These are phyloP conservation scores for Agrotis exclamationis DNA, from an alignment of 2,888 invertebrate genomes.

Conservation along the genomic window DNA sequence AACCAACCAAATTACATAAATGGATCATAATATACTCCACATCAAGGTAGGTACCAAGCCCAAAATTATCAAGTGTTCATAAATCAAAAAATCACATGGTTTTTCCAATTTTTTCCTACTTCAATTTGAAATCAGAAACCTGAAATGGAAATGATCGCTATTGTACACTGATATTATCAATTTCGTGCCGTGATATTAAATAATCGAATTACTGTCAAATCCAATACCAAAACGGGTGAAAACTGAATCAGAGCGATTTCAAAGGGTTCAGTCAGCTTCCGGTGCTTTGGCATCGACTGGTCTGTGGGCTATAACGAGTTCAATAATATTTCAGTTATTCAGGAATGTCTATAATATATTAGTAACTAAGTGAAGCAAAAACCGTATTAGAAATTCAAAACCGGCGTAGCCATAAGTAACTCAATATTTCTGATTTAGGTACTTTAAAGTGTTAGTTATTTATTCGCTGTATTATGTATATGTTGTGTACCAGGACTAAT, in stretches of 20 bases:
- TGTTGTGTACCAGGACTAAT: too few relatives aligned
- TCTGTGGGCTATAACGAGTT: neutral
- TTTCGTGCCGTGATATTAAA: slow-evolving; percentile 34
- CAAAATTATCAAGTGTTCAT: neutral
- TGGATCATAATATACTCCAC: neutral
- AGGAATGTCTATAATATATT: too few relatives aligned
- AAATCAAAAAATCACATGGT: too few relatives aligned
- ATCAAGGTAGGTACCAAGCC: neutral
- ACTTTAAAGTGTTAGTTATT: too few relatives aligned
- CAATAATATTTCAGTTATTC: neutral
- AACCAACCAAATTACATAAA: neutral
- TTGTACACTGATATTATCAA: slow-evolving; percentile 41
- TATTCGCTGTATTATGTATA: too few relatives aligned
- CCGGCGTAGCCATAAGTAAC: too few relatives aligned
- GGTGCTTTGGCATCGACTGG: neutral
- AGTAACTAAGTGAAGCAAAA: too few relatives aligned
- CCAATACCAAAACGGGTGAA: slow-evolving; percentile 38
- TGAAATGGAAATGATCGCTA: slow-evolving; percentile 13
- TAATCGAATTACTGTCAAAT: slow-evolving; percentile 59
- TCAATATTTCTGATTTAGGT: too few relatives aligned
- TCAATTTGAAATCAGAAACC: slow-evolving; percentile 37
- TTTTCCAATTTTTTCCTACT: slow-evolving; percentile 5
- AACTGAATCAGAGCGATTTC: slow-evolving; percentile 32
- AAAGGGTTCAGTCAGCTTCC: slow-evolving; percentile 36
- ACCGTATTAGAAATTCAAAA: too few relatives aligned